Evolutionary conservation across 2,888 invertebrate species (phyloP), one percentile per base, ranked within the genome.

Genomic region (Heliconius erato): DNA sequence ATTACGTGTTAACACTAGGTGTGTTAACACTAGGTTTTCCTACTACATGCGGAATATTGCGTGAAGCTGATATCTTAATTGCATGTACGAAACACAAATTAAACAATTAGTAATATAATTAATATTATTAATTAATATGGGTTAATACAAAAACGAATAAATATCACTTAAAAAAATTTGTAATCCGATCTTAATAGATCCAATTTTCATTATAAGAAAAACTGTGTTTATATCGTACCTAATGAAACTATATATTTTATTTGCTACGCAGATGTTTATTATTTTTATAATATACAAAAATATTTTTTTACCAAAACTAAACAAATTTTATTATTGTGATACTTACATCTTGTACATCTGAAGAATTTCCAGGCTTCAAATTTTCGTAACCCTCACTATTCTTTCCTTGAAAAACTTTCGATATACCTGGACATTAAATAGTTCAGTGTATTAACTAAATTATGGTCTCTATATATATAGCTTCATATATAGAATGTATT

Each of bases 391-490:
- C 92, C 71, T 95, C 95, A 2, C 89, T 91, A 74, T 90, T 91
- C 87, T 95, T 97, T 23, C 96, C 95, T 92, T 97, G 97, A 88
- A 98, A 98, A 35, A 98, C 97, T 93, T 97, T 98, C 72, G 97
- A 97, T 86, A 98, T 96, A 81, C 96, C 96, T 96, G 88, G 89
- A 85, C n/a, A 67, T 44, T n/a, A 12, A 78, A 44, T 1, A 16
- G 1, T 63, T 35, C 2, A 74, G 3, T 68, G 65, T 54, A 80
- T 49, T 49, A 40, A 49, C 23, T 63, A 32, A n/a, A 71, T 35
- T 77, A 74, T 72, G 40, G n/a, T 69, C 28, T n/a, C 9, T 68
- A 7, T 69, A 49, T 0, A 1, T n/a, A n/a, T n/a, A 40, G 40
- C 11, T 40, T 9, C 40, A 40, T 40, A 40, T 40, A 11, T 40